phyloP scores from a whole-genome alignment of 2,888 invertebrate species.

The Aphidius colemani region DNA sequence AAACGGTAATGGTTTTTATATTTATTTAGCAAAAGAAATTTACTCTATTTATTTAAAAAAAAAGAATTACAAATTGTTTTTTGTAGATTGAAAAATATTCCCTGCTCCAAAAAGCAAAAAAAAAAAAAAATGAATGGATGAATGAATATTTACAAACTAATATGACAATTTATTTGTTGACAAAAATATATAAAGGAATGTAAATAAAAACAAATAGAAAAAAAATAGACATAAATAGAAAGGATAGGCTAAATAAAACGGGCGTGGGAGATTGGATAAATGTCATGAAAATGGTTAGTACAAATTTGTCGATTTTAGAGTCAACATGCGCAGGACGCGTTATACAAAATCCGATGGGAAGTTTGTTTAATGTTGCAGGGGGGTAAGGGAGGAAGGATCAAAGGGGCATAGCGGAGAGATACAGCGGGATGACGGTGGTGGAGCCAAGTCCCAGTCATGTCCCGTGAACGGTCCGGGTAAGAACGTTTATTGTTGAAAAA shows the following conservation, averaged over 20 bases:
- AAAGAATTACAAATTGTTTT: too few relatives aligned
- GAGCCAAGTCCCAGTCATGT: constrained; percentile 48
- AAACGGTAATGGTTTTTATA: too few relatives aligned
- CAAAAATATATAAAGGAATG: constrained; percentile 6
- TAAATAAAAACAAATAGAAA: constrained; percentile 2
- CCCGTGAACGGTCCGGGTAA: constrained; percentile 57
- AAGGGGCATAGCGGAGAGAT: constrained; percentile 27
- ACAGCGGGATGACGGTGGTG: too few relatives aligned
- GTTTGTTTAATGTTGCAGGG: constrained; percentile 2
- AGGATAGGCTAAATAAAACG: constrained; percentile 31
- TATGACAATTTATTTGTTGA: not conserved
- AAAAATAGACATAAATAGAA: not conserved
- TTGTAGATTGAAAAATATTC: too few relatives aligned
- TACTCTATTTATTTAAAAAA: too few relatives aligned
- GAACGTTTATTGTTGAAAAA: constrained; percentile 39
- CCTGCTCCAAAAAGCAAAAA: too few relatives aligned
- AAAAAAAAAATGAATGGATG: too few relatives aligned
- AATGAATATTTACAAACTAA: too few relatives aligned
- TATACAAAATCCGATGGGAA: constrained; percentile 34
- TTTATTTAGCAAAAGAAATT: too few relatives aligned
- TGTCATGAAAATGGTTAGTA: constrained; percentile 7
- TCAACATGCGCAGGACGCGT: constrained; percentile 37
- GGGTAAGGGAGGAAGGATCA: constrained; percentile 26
- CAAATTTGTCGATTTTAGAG: constrained; percentile 14
- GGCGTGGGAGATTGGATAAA: constrained; percentile 30